These are phyloP conservation scores for Tipula unca DNA, from an alignment of 2,888 invertebrate genomes.

Conservation along the genomic window DNA sequence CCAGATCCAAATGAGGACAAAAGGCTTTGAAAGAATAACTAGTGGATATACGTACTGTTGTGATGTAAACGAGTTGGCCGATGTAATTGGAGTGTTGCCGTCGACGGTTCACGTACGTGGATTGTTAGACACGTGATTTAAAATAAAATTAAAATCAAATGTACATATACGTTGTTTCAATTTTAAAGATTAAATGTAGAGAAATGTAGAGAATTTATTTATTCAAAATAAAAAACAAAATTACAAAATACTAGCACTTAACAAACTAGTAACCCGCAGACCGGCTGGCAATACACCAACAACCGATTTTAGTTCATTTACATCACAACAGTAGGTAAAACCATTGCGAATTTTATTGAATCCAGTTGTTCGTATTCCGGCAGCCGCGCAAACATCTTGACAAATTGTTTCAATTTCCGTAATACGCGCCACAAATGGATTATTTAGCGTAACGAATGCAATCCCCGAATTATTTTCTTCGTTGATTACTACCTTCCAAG, in stretches of 20 bases:
- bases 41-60: slow-evolving; percentile 32
- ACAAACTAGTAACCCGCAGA: neutral
- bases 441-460: slow-evolving; percentile 46
- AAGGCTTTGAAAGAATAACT: slow-evolving; percentile 24
- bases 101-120: neutral
- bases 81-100: slow-evolving; percentile 23
- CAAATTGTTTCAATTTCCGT: slow-evolving; percentile 28
- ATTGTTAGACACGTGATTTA: neutral
- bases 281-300: slow-evolving; percentile 22
- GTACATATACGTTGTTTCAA: too few relatives aligned
- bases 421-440: slow-evolving; percentile 35
- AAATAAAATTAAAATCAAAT: too few relatives aligned
- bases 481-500: slow-evolving; percentile 44
- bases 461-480: slow-evolving; percentile 37
- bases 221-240: neutral
- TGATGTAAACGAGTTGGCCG: slow-evolving; percentile 19
- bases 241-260: neutral
- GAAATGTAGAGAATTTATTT: neutral
- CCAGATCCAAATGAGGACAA: slow-evolving; percentile 25
- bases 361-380: slow-evolving; percentile 25
- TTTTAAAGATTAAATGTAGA: too few relatives aligned
- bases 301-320: slow-evolving; percentile 19
- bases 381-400: slow-evolving; percentile 28
- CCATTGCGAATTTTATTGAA: slow-evolving; percentile 27
- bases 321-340: slow-evolving; percentile 31